Base-by-base conservation (phyloP, 1,140 invertebrate species). In the Thaumatotibia leucotreta region DNA sequence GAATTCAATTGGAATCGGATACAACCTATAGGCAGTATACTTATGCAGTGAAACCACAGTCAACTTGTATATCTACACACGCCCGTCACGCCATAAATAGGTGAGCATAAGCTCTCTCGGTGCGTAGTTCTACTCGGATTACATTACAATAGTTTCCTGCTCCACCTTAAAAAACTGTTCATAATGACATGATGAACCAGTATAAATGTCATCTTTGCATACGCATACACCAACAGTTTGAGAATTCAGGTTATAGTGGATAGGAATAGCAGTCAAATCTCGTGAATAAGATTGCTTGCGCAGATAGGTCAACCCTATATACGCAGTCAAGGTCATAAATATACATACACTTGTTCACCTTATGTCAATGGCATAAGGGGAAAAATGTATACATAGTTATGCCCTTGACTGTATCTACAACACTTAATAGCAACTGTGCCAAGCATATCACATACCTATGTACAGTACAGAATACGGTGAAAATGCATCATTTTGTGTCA, bases 61-160 rank as follows among this genome's bases (percentile, higher is more conserved):
- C 11, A 1, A 29, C 24, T n/a, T n/a, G n/a, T n/a, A 17, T 24
- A 52, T 77, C 75, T 72, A 73, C 77, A 70, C 80, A 75, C 45
- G 10, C 29, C 9, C 10, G 14, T 6, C 31, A 33, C 62, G 31
- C 24, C 32, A 64, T 20, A 49, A 6, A 35, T 11, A 45, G 33
- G 61, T 67, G 68, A 83, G 74, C 76, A 80, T 75, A 75, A 69
- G 61, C 64, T 45, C 62, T 52, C 64, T 69, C 52, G 65, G 70
- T 70, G 66, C 66, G 54, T 66, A 64, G 62, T 62, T 63, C 52
- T 31, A 74, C 61, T 76, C 61, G 39, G 64, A 69, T 73, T 70
- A 77, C 75, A 76, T 77, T 73, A 66, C n/a, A n/a, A n/a, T 66
- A 68, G 68, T 70, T 79, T 84, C 80, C 79, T 77, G 77, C 68